Conservation (phyloP, 1,140 invertebrate genomes). For the Rhopalosiphum maidis region DNA sequence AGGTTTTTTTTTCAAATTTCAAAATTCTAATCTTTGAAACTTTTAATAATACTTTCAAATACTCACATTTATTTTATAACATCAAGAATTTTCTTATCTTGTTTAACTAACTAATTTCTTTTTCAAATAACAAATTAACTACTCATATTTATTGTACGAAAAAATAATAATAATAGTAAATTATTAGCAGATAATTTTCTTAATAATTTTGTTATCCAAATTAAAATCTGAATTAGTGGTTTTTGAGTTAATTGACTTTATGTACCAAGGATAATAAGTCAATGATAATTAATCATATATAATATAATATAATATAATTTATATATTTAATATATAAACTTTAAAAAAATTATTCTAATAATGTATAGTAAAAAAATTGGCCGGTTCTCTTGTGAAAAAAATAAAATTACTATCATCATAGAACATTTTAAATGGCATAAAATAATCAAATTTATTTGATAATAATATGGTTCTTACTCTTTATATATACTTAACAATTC, state of each 20-base stretch:
- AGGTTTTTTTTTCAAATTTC: not conserved
- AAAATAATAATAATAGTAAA: no score
- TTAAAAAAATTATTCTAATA: not conserved
- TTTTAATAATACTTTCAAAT: not conserved
- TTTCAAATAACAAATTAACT: no score
- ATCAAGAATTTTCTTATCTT: not conserved
- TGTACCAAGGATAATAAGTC: no score
- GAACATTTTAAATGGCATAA: not conserved
- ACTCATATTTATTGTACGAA: no score
- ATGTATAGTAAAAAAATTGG: not conserved
- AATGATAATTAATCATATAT: no score
- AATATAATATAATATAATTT: no score
- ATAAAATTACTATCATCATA: not conserved
- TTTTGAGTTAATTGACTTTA: no score
- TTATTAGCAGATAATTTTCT: no score
- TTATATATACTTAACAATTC: no score
- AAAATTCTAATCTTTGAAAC: not conserved
- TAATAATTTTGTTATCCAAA: no score
- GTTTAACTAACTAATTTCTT: not conserved
- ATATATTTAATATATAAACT: not conserved
- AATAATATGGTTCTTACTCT: not conserved
- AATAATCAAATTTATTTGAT: not conserved
- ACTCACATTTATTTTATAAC: not conserved
- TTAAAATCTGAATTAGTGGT: no score
- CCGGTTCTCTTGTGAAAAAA: not conserved